A percentile compares a stretch with the other conserved stretches of the same genome.
These are phyloP conservation scores for Lytechinus pictus DNA, from an alignment of 35 echinoderm and acorn worm genomes.

Conservation along the genomic window DNA sequence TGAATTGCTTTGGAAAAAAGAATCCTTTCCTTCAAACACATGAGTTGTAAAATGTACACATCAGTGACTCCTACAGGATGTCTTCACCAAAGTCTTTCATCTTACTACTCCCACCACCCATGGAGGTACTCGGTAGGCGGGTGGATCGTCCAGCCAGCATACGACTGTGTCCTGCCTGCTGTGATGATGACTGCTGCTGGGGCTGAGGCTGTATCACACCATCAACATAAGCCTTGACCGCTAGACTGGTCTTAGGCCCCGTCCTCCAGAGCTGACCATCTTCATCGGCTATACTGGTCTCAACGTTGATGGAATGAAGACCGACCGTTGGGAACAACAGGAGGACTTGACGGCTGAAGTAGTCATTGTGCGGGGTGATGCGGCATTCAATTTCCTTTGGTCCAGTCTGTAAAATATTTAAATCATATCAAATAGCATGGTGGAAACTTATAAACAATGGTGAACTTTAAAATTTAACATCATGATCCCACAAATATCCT, in stretches of 20 bases:
- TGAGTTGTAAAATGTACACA: too few species aligned
- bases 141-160: constrained; percentile 2
- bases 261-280: constrained; percentile 92
- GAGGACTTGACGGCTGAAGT: constrained; percentile 94
- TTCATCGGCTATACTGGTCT: constrained; percentile 87
- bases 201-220: constrained; percentile 55
- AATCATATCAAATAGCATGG: too few species aligned
- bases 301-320: constrained; percentile 81
- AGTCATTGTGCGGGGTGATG: constrained; percentile 91
- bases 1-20: too few species aligned
- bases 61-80: not conserved
- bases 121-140: not conserved
- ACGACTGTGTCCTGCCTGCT: constrained; percentile 45
- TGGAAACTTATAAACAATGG: too few species aligned
- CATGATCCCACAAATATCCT: too few species aligned
- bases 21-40: too few species aligned
- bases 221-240: constrained; percentile 88
- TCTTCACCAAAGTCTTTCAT: not conserved
- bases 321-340: constrained; percentile 71
- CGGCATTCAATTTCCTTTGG: constrained; percentile 67
- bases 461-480: too few species aligned
- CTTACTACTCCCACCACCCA: not conserved
- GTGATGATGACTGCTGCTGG: constrained; percentile 52
- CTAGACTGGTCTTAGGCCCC: constrained; percentile 76
- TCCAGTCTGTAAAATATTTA: not conserved